phyloP scores from a whole-genome alignment of 2,113 vertebrate genomes.

The Zosterops pallidus region DNA sequence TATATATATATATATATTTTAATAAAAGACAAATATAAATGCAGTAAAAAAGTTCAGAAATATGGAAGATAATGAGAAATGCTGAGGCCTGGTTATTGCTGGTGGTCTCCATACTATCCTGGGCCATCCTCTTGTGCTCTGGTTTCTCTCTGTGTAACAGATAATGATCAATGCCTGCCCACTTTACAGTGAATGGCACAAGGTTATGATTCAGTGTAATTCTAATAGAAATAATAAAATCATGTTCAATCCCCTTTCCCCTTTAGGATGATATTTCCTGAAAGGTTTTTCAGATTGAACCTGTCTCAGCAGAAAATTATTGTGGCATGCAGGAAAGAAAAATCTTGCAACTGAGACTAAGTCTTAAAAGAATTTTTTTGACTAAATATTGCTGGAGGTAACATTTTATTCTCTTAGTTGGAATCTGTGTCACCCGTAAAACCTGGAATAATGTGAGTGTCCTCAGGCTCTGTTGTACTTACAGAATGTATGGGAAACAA shows the following conservation, averaged over 20 bases:
- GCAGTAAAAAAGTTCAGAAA: neutral
- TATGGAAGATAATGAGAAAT: neutral
- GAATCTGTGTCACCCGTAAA: neutral
- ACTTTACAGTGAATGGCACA: neutral
- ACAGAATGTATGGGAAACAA: neutral
- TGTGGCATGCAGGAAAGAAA: neutral
- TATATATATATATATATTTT: too few species aligned
- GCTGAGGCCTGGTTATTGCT: neutral
- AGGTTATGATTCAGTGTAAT: neutral
- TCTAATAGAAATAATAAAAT: neutral
- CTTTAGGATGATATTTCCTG: neutral
- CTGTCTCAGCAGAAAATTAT: neutral
- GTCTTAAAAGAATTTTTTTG: neutral
- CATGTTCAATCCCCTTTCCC: neutral
- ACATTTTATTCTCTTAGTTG: neutral
- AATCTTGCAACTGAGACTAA: neutral
- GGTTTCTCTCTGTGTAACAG: neutral
- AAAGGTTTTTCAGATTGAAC: neutral
- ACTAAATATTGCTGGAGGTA: conserved; percentile 9
- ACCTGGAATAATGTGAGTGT: neutral
- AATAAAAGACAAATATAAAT: neutral
- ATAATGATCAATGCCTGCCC: accelerated
- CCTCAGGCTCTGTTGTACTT: neutral
- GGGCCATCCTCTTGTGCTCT: neutral
- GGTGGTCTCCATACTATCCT: neutral